These are phyloP conservation scores for Helarctos malayanus DNA, from an alignment of 2,797 vertebrate genomes.

Conservation along the genomic window DNA sequence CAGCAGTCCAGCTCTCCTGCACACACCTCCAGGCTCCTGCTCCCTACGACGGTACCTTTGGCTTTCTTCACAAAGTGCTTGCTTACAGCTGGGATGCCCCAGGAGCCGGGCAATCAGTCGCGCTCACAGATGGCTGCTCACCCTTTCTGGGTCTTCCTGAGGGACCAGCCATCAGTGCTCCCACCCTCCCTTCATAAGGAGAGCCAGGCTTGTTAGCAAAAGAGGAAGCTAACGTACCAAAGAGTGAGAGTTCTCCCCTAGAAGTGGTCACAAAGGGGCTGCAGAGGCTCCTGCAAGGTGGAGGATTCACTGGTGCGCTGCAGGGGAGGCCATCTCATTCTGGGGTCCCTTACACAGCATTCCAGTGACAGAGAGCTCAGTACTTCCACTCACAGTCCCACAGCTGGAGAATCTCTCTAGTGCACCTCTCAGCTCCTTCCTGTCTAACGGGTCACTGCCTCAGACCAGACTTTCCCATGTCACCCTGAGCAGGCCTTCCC, in stretches of 20 bases:
- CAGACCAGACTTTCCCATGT: background rate
- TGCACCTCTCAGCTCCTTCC: background rate
- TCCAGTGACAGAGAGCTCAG: background rate
- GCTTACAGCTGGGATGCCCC: background rate
- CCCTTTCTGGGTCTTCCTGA: background rate
- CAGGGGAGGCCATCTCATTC: background rate
- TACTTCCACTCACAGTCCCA: background rate
- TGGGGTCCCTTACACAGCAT: background rate
- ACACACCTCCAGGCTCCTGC: background rate
- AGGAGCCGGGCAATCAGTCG: background rate
- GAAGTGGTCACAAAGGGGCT: background rate
- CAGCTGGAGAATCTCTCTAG: background rate
- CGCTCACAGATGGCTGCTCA: background rate
- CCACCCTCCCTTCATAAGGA: background rate
- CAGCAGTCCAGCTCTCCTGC: background rate
- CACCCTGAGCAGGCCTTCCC: background rate
- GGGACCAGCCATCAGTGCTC: background rate
- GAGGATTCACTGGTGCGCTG: background rate
- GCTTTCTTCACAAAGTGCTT: background rate
- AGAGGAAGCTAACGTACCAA: background rate
- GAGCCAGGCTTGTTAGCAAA: background rate
- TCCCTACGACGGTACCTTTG: background rate
- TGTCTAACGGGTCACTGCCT: background rate
- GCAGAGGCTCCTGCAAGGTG: background rate
- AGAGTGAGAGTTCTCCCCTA: background rate